Evolutionary conservation across 2,797 vertebrate genomes (phyloP).

Genomic region (Xiphorhynchus erythropygius): DNA sequence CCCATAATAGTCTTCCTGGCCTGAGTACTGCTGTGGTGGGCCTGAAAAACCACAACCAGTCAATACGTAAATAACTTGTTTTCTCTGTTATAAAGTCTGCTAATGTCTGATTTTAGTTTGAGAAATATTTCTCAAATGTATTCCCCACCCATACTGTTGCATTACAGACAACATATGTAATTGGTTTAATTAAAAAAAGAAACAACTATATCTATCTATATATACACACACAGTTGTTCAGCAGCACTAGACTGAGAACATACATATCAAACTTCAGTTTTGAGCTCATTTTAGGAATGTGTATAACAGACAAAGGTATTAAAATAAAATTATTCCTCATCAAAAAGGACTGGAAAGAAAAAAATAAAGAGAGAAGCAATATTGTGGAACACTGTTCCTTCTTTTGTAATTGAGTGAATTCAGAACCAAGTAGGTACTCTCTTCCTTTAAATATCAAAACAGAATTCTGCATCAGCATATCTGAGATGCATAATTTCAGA

Average conservation of each 20-base stretch:
- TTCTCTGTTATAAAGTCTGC: conserved; percentile 63
- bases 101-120: conserved; percentile 61
- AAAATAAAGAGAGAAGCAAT: background rate
- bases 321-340: conserved; percentile 1
- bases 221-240: conserved; percentile 2
- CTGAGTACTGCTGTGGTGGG: conserved; percentile 99
- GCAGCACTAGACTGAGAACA: background rate
- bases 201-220: background rate
- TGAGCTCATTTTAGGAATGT: conserved; percentile 20
- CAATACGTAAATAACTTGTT: conserved; percentile 75
- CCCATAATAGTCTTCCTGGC: conserved; percentile 99
- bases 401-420: background rate
- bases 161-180: conserved; percentile 58
- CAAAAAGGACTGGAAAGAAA: background rate
- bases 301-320: background rate
- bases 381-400: background rate
- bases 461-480: conserved; percentile 11
- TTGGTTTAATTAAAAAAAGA: background rate
- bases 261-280: background rate
- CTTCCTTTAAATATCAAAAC: background rate
- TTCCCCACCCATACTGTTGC: conserved; percentile 58
- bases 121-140: conserved; percentile 59
- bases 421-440: conserved; percentile 9
- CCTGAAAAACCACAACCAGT: conserved; percentile 91
- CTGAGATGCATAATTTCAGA: background rate